phyloP scores from a whole-genome alignment of 2,797 vertebrate genomes.

The Masticophis lateralis region DNA sequence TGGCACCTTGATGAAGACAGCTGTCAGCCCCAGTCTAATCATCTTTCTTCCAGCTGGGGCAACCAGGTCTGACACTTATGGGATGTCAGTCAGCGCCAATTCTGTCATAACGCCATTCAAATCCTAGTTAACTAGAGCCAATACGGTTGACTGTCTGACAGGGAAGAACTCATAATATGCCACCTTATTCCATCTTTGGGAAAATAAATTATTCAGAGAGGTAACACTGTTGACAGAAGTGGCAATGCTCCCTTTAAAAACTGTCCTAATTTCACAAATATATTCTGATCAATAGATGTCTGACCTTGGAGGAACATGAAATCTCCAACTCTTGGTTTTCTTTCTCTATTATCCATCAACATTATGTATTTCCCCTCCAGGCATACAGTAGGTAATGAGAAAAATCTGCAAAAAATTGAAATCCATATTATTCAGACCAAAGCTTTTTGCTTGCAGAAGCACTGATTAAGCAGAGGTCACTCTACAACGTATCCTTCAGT shows the following conservation, averaged over 20 bases:
- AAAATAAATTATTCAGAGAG: conserved; percentile 57
- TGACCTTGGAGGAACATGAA: conserved; percentile 35
- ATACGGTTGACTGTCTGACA: conserved; percentile 52
- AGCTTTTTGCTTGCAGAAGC: background rate
- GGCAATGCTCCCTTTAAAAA: conserved; percentile 18
- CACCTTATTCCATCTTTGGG: conserved; percentile 53
- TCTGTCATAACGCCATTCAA: conserved; percentile 53
- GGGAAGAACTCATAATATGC: conserved; percentile 59
- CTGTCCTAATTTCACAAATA: conserved; percentile 30
- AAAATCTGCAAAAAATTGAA: conserved; percentile 6
- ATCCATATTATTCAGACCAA: background rate
- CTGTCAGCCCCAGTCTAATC: conserved; percentile 56
- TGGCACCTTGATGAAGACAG: conserved; percentile 50
- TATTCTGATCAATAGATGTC: conserved; percentile 29
- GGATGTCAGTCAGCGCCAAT: conserved; percentile 58
- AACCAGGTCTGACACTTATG: conserved; percentile 40
- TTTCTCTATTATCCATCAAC: conserved; percentile 33
- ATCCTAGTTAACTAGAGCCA: conserved; percentile 52
- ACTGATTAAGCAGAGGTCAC: background rate
- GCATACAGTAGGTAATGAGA: background rate
- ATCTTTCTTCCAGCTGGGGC: conserved; percentile 46
- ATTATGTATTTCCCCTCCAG: conserved; percentile 8
- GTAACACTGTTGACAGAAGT: conserved; percentile 35
- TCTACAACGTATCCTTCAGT: background rate
- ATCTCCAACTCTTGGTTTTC: conserved; percentile 27